Evolutionary conservation across 2,797 vertebrate genomes (phyloP), one percentile per base, ranked within the genome.

Genomic region (Syndactyla subalaris): DNA sequence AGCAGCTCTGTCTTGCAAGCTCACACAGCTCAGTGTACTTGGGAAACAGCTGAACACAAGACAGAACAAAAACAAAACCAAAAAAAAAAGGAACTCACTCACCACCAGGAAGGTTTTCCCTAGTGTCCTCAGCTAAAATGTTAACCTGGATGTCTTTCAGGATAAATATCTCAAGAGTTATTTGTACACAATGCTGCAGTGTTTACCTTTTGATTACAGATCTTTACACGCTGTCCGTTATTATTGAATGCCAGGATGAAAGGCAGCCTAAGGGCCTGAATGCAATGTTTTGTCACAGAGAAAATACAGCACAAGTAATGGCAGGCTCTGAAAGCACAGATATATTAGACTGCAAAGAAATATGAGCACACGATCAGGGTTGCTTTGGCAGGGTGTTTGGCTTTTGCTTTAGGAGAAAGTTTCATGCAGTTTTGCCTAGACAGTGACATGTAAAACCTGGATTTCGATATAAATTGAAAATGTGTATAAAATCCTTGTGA

Each of bases 161-260:
- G 92, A 95, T 95, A 97, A 97, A 85, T 91, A 61, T 92, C 95
- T 93, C 92, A 92, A 36, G 63, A 96, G 63, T 94, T 96, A 94
- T 77, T 97, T 94, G 66, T 95, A 93, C 94, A 93, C 75, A 94
- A 58, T 32, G 55, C 70, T 88, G 86, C 87, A 86, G 94, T 94
- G 88, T 89, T 97, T 89, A 94, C 90, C 91, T 96, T 97, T 97
- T 96, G 87, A 96, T 97, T 94, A 96, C 66, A 97, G 83, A 95
- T 95, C 82, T 97, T 97, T 95, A 97, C 81, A 97, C 63, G 14
- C 48, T 97, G 86, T 92, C 82, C 95, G 78, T 95, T 96, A 96
- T 96, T 96, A 96, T 86, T 84, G 96, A 92, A 73, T 96, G 80
- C 79, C 96, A 85, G 80, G 80, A 92, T 94, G 93, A 97, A 97